Conservation (phyloP, 2,888 invertebrate species). For the Lepetodrilus schrolli region DNA sequence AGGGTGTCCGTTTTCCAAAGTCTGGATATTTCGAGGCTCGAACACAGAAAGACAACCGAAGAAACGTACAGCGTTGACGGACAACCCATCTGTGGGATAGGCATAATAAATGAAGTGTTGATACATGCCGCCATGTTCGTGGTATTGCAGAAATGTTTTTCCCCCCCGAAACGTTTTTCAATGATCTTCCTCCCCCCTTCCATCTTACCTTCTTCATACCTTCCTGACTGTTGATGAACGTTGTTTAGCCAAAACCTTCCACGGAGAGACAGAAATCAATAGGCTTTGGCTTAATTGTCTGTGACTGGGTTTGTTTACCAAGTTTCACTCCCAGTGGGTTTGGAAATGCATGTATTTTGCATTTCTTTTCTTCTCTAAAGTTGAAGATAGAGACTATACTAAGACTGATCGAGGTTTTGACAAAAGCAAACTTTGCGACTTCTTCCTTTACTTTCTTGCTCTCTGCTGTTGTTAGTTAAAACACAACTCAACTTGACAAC, state of each 20-base stretch:
- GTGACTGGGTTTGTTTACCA: background rate
- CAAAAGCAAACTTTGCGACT: too few species aligned
- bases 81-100: background rate
- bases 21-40: background rate
- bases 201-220: background rate
- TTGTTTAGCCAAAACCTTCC: background rate
- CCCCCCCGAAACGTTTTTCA: too few species aligned
- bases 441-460: too few species aligned
- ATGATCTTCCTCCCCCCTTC: background rate
- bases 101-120: slow-evolving; percentile 20
- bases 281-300: background rate
- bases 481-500: too few species aligned
- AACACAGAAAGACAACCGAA: background rate
- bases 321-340: too few species aligned
- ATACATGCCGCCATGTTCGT: background rate
- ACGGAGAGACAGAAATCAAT: background rate
- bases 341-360: too few species aligned
- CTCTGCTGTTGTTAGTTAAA: too few species aligned
- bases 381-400: too few species aligned
- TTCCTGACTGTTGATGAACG: background rate
- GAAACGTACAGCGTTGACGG: slow-evolving; percentile 10
- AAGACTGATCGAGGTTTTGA: too few species aligned
- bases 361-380: too few species aligned
- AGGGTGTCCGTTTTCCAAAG: slow-evolving; percentile 1
- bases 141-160: background rate